Percentiles rank a stretch among this genome's conserved stretches.
phyloP scores from a whole-genome alignment of 2,888 invertebrate species.

The Myopa tessellatipennis region DNA sequence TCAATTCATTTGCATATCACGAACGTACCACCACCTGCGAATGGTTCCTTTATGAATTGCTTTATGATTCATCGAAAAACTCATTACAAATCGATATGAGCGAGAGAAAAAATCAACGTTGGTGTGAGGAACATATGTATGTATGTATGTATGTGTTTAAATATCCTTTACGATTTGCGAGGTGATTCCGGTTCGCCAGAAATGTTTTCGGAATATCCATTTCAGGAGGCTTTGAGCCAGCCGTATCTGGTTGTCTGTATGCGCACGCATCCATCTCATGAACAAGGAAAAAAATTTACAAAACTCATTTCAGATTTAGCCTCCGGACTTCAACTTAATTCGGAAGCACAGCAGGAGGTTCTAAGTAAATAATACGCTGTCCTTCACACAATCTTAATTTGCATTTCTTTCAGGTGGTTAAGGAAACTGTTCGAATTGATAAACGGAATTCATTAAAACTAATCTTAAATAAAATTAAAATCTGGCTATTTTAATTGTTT shows the following conservation, averaged over 20 bases:
- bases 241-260: not conserved
- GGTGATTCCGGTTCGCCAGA: not conserved
- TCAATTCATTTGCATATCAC: constrained; percentile 37
- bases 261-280: constrained; percentile 53
- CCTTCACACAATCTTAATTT: constrained; percentile 63
- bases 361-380: constrained; percentile 68
- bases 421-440: constrained; percentile 28
- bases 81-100: constrained; percentile 50
- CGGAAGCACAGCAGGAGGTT: constrained; percentile 79
- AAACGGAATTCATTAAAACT: constrained; percentile 23
- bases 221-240: constrained; percentile 2
- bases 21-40: not conserved
- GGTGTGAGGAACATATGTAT: not conserved
- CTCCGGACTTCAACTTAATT: constrained; percentile 79
- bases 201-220: constrained; percentile 23
- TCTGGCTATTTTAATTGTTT: constrained; percentile 37
- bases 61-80: constrained; percentile 43
- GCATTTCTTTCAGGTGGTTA: constrained; percentile 59
- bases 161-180: constrained; percentile 9
- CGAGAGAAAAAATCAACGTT: not conserved
- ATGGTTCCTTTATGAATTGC: not conserved
- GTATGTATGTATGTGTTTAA: not conserved
- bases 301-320: constrained; percentile 73
- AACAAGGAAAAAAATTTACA: constrained; percentile 67
- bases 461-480: constrained; percentile 35